Evolutionary conservation across 1,140 invertebrate species (phyloP).

Genomic region (Drosophila insularis): DNA sequence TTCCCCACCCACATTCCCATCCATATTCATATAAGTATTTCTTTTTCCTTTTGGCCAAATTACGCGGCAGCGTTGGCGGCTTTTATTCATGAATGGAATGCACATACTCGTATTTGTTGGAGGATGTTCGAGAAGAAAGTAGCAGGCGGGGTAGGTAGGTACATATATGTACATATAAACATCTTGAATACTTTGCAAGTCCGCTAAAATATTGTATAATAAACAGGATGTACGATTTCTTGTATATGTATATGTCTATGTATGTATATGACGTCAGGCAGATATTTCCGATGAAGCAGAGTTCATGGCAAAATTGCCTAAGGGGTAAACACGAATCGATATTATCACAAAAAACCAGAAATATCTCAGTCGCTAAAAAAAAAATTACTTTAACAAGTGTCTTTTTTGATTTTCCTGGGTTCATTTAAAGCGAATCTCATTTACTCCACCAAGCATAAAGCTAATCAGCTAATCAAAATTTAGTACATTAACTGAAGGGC

Average conservation of each 20-base stretch:
- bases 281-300: conserved; percentile 25
- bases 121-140: background rate
- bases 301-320: conserved; percentile 1
- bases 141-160: conserved; percentile 9
- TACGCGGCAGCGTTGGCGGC: conserved; percentile 32
- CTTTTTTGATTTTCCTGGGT: background rate
- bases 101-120: conserved; percentile 7
- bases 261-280: conserved; percentile 45
- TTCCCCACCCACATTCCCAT: conserved; percentile 14
- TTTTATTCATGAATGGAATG: conserved; percentile 72
- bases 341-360: background rate
- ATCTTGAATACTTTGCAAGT: conserved; percentile 29
- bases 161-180: conserved; percentile 20
- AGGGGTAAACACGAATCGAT: conserved; percentile 1
- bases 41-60: conserved; percentile 42
- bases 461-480: background rate
- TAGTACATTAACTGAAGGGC: too few species aligned
- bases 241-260: background rate
- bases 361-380: conserved; percentile 13
- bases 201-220: conserved; percentile 46
- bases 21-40: conserved; percentile 37
- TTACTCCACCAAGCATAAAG: background rate
- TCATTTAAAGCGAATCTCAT: background rate
- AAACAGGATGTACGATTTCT: conserved; percentile 64
- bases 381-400: background rate